Percentiles rank a stretch among this genome's conserved stretches.
Conservation (phyloP, 2,113 vertebrate genomes). For the Rhabdomys dilectus region DNA sequence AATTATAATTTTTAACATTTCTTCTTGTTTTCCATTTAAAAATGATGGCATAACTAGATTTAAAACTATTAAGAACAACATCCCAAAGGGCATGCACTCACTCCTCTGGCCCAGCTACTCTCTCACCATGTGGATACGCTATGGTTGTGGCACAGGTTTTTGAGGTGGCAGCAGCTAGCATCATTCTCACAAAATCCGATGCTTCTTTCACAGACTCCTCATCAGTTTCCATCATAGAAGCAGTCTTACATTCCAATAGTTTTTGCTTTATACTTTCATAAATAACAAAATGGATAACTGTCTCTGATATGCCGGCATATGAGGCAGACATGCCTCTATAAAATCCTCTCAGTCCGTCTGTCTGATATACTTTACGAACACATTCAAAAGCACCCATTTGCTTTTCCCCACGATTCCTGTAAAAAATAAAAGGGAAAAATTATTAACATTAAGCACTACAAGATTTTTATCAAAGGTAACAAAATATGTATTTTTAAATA, state of each 20-base stretch:
- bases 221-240: conserved; percentile 90
- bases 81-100: neutral
- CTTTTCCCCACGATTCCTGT: conserved; percentile 94
- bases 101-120: neutral
- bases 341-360: conserved; percentile 96
- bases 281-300: conserved; percentile 99
- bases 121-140: conserved; percentile 97
- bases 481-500: neutral
- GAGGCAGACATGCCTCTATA: conserved; percentile 99
- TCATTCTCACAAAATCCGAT: conserved; percentile 98
- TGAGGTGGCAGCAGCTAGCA: conserved; percentile 98
- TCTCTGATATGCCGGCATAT: conserved; percentile 99
- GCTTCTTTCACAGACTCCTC: conserved; percentile 93
- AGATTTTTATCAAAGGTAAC: neutral
- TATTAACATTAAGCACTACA: neutral
- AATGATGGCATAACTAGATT: neutral
- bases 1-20: neutral
- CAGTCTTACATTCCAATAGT: conserved; percentile 91
- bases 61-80: neutral
- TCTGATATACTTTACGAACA: conserved; percentile 94
- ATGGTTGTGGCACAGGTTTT: conserved; percentile 98
- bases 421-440: conserved; percentile 33
- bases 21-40: neutral
- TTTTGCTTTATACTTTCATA: conserved; percentile 99
- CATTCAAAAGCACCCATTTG: conserved; percentile 97